Evolutionary conservation across 2,888 invertebrate genomes (phyloP).

Genomic region (Euplagia quadripunctaria): DNA sequence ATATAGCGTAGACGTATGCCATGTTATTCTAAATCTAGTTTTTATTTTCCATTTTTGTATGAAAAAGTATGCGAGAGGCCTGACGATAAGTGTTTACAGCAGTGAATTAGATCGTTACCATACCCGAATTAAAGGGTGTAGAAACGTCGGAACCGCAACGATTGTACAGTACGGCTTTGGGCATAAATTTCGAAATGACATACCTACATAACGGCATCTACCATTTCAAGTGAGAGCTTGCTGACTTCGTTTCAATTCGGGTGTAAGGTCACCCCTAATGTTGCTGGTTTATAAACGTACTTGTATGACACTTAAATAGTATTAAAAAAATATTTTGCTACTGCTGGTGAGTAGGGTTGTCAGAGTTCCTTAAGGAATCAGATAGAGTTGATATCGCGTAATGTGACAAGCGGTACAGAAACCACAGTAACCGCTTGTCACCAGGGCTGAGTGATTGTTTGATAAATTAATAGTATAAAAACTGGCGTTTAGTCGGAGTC

Average conservation of each 20-base stretch:
- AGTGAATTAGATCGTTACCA: not conserved
- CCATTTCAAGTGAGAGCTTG: not conserved
- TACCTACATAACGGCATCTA: not conserved
- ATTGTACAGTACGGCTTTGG: no score
- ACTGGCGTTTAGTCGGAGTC: constrained; percentile 27
- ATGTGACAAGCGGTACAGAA: not conserved
- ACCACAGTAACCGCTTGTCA: not conserved
- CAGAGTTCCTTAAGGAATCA: not conserved
- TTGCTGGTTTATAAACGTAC: not conserved
- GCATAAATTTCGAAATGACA: not conserved
- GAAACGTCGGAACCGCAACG: not conserved
- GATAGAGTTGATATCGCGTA: not conserved
- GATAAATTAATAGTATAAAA: constrained; percentile 14
- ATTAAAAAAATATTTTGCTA: not conserved
- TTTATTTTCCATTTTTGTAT: no score
- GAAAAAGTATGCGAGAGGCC: no score
- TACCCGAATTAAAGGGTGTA: not conserved
- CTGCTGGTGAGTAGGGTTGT: no score
- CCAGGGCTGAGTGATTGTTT: not conserved
- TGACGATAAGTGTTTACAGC: not conserved
- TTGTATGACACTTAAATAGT: not conserved
- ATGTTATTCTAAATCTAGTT: no score
- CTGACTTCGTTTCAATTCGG: not conserved
- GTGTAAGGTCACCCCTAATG: not conserved
- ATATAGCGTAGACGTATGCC: no score